Base-by-base conservation (phyloP, 2,113 vertebrate species). In the Rhinoptilus africanus region DNA sequence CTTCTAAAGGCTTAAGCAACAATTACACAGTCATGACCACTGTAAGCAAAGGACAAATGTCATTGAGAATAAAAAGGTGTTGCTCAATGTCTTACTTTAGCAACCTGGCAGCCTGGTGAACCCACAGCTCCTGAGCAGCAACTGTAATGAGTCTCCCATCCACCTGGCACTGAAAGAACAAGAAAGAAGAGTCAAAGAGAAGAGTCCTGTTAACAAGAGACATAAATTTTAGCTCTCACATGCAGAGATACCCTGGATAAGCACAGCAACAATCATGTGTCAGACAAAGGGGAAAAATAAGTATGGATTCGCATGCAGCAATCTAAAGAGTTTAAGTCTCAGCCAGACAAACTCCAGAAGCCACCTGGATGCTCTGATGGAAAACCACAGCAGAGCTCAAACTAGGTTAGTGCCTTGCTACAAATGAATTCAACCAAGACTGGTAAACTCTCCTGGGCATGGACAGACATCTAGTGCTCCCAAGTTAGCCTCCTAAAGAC, bases 131-230 rank as follows among this genome's bases (percentile, higher is more conserved):
- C 99, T 0, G 99, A 98, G 91, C 99, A 99, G 97, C 99, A 99
- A 95, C 76, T 99, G 96, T 99, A 99, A 82, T 98, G 99, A 4
- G 99, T 99, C 96, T 99, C 99, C 99, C 99, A 99, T 90, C 99
- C 99, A 72, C 99, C 99, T 7, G 98, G 97, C 73, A 98, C 99
- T 99, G 93, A 6, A 74, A 92, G 14, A 85, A 71, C 59, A 81
- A 72, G 39, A 91, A 24, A n/a, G 0, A 30, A 71, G 23, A 45
- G 85, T 97, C 79, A 97, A 14, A 60, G 41, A 79, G 63, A 63
- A 72, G 14, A 75, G 5, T 68, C n/a, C 56, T 72, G 45, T 71
- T 54, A 81, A 24, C 24, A 56, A 57, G 67, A 81, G 80, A 60
- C 27, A 68, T 76, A 22, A 87, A 64, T 48, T 80, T 74, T 5